These are phyloP conservation scores for Porites australiensis DNA, from an alignment of 64 coral and sea anemone genomes.

Conservation along the genomic window DNA sequence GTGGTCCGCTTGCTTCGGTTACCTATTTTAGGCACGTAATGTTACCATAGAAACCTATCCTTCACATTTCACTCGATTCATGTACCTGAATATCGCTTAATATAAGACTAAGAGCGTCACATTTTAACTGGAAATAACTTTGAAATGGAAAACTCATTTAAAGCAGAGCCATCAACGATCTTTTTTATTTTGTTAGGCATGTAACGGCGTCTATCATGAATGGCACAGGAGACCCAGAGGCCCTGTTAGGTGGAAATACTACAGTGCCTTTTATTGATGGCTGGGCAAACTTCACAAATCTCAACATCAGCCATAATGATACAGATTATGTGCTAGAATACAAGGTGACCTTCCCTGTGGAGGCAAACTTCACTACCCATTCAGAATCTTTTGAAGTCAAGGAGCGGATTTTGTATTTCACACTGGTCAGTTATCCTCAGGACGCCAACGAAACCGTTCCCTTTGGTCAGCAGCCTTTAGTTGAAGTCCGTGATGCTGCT, in stretches of 20 bases:
- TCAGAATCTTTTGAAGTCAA: slow-evolving; percentile 63
- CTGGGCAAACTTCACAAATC: slow-evolving; percentile 78
- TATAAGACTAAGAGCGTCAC: too few species aligned
- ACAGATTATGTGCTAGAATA: slow-evolving; percentile 66
- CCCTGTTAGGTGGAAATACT: slow-evolving; percentile 55
- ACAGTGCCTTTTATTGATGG: slow-evolving; percentile 51
- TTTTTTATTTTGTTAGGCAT: slow-evolving; percentile 48
- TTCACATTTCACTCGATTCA: too few species aligned
- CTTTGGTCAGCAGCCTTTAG: slow-evolving; percentile 67
- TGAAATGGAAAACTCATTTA: too few species aligned
- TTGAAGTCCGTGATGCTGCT: slow-evolving; percentile 67
- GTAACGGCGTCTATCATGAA: slow-evolving; percentile 64
- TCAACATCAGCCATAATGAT: slow-evolving; percentile 72
- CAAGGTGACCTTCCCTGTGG: slow-evolving; percentile 43
- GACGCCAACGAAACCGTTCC: slow-evolving; percentile 79
- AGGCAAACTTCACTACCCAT: slow-evolving; percentile 26
- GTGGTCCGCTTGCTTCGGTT: too few species aligned
- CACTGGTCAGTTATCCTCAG: slow-evolving; percentile 25
- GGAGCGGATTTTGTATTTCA: slow-evolving; percentile 66
- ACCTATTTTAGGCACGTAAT: too few species aligned
- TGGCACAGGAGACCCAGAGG: slow-evolving; percentile 53
- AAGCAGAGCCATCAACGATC: too few species aligned
- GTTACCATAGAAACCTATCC: too few species aligned
- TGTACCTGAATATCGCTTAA: too few species aligned
- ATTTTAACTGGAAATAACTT: too few species aligned